Evolutionary conservation across 2,888 invertebrate genomes (phyloP), one percentile per base, ranked within the genome.

Genomic region (Quadriops clusia): DNA sequence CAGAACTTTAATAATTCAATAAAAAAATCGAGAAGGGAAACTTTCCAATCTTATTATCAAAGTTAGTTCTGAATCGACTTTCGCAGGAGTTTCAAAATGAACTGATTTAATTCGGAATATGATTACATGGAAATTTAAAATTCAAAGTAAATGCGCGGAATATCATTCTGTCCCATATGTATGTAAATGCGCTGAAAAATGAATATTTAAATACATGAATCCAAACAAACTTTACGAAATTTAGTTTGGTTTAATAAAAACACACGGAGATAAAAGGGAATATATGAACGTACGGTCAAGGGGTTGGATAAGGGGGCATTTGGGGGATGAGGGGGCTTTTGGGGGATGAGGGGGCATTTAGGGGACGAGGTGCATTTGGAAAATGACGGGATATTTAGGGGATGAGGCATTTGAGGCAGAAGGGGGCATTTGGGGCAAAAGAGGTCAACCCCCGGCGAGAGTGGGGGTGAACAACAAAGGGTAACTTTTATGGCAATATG

Each of bases 81-180:
- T 47, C 37, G 42, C 33, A 36, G 42, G 45, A 46, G 44, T 51
- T 46, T 49, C 48, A 56, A 54, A 58, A 59, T 54, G 56, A 57
- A 58, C 59, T 61, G 60, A 61, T 60, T 60, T 59, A 59, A 59
- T 61, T 60, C 52, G 51, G 58, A 61, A 60, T 60, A 59, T 59
- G 59, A 61, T 60, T 58, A 60, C 54, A 53, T 54, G 43, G 49
- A 52, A 59, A 61, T 60, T 60, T 60, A 56, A 61, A 61, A 60
- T 60, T 60, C 57, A 60, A 60, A 60, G 58, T 57, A 56, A 58
- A 60, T n/a, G n/a, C 53, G 59, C 58, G 49, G 55, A 58, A 56
- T 58, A 60, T 57, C 56, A 54, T 54, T 52, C 50, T 46, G 50
- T 49, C 56, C 56, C 60, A 60, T 61, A 60, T 60, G 60, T 60